Evolutionary conservation across 1,140 invertebrate genomes (phyloP).

Genomic region (Oryzaephilus surinamensis): DNA sequence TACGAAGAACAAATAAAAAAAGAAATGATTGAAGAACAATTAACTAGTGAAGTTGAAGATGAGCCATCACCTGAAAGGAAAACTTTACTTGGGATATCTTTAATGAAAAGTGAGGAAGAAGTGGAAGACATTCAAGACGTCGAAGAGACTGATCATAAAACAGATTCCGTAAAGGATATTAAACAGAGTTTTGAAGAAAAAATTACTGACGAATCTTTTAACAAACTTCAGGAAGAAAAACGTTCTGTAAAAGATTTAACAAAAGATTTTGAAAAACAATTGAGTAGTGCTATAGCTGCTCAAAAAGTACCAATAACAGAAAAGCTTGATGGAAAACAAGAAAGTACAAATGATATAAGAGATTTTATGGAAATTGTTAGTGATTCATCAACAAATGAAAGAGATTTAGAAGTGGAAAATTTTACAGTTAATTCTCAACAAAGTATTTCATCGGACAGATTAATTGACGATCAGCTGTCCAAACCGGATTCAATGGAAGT

Average conservation of each 20-base stretch:
- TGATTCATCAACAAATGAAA: conserved; percentile 10
- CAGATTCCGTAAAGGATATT: conserved; percentile 20
- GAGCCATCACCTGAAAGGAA: conserved; percentile 41
- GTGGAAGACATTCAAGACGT: conserved; percentile 6
- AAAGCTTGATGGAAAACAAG: too few relatives aligned
- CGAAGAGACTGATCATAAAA: too few relatives aligned
- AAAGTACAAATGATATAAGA: conserved; percentile 10
- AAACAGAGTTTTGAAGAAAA: conserved; percentile 19
- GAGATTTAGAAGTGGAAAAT: conserved; percentile 15
- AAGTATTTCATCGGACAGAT: conserved; percentile 21
- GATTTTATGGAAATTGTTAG: conserved; percentile 6
- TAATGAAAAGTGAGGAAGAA: conserved; percentile 15
- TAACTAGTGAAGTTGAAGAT: conserved; percentile 39
- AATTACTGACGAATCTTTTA: too few relatives aligned
- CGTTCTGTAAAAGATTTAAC: too few relatives aligned
- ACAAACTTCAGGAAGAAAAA: conserved; percentile 7
- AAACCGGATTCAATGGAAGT: conserved; percentile 40
- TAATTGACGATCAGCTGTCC: conserved; percentile 25
- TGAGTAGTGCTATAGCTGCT: too few relatives aligned
- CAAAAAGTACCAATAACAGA: too few relatives aligned
- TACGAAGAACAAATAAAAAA: conserved; percentile 42
- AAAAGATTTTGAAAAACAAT: too few relatives aligned
- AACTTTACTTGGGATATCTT: conserved; percentile 17
- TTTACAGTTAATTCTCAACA: conserved; percentile 21
- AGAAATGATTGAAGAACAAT: conserved; percentile 40